Conservation (phyloP, 2,797 vertebrate genomes). For the Crocidura indochinensis region DNA sequence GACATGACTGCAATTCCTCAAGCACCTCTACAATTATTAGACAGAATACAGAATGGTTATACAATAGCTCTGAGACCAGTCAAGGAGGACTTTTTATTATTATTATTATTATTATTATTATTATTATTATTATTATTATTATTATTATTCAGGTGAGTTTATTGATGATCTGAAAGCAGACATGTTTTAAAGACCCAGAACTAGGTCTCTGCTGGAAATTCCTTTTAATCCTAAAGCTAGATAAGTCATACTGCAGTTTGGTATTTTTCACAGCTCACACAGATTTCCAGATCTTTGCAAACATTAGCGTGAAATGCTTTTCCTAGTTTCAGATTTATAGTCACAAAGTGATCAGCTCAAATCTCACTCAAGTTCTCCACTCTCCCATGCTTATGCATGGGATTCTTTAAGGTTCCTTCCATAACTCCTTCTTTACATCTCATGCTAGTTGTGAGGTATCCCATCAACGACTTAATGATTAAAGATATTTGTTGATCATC, state of each 20-base stretch:
- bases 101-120: too few species aligned
- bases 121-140: too few species aligned
- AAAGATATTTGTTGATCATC: neutral
- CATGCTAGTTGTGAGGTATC: too few species aligned
- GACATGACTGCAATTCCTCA: neutral
- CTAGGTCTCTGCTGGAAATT: neutral
- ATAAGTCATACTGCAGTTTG: neutral
- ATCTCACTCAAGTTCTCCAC: neutral
- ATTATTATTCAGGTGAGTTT: neutral
- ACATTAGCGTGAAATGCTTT: neutral
- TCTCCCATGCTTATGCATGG: neutral
- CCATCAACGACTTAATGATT: neutral
- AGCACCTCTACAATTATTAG: neutral
- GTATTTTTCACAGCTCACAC: neutral
- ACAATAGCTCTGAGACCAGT: neutral
- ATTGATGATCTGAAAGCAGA: neutral
- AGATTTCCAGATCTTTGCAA: neutral
- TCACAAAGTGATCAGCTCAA: neutral
- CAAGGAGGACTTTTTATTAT: neutral
- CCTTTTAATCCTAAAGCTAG: fast-evolving
- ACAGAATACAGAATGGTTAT: neutral
- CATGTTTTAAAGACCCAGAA: neutral
- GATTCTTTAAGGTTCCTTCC: neutral
- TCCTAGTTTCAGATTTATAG: neutral
- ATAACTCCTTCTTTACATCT: neutral